Evolutionary conservation across 2,113 vertebrate species (phyloP).

Genomic region (Cranoglanis bouderius): DNA sequence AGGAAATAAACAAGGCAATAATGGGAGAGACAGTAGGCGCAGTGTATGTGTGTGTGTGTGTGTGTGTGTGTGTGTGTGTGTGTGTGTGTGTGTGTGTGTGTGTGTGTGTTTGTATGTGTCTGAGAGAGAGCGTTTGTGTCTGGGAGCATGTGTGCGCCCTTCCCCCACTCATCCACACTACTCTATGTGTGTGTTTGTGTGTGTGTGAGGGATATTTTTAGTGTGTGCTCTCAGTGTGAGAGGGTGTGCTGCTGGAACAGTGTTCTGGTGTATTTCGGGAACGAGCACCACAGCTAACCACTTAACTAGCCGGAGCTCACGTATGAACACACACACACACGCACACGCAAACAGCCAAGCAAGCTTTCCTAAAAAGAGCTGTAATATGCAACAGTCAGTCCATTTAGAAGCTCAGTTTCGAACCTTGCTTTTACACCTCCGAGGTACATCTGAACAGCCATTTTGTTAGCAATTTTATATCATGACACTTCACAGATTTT

Average conservation of each 20-base stretch:
- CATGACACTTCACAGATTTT: not conserved
- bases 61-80: slow-evolving; percentile 23
- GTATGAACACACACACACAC: slow-evolving; percentile 25
- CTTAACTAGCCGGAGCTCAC: slow-evolving; percentile 32
- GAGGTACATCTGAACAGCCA: slow-evolving; percentile 23
- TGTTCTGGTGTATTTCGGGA: slow-evolving; percentile 52
- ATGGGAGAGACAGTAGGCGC: slow-evolving; percentile 39
- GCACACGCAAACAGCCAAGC: slow-evolving; percentile 5
- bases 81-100: slow-evolving; percentile 28
- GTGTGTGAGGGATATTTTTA: slow-evolving; percentile 55
- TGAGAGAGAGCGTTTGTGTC: slow-evolving; percentile 30
- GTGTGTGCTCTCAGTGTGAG: slow-evolving; percentile 50
- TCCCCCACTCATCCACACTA: slow-evolving; percentile 39
- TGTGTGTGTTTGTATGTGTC: slow-evolving; percentile 16
- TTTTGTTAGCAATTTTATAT: slow-evolving; percentile 16
- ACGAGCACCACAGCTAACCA: slow-evolving; percentile 48
- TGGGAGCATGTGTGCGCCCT: slow-evolving; percentile 30
- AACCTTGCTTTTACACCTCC: not conserved
- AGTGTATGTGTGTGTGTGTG: slow-evolving; percentile 25
- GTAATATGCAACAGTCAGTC: not conserved
- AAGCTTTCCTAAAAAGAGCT: slow-evolving; percentile 19
- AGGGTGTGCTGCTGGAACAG: slow-evolving; percentile 53
- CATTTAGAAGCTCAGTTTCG: not conserved
- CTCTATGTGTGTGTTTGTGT: slow-evolving; percentile 47
- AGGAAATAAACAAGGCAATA: slow-evolving; percentile 48